Percentiles rank a stretch among this genome's conserved stretches.
These are phyloP conservation scores for Eilema caniola DNA, from an alignment of 2,888 invertebrate species.

Conservation along the genomic window DNA sequence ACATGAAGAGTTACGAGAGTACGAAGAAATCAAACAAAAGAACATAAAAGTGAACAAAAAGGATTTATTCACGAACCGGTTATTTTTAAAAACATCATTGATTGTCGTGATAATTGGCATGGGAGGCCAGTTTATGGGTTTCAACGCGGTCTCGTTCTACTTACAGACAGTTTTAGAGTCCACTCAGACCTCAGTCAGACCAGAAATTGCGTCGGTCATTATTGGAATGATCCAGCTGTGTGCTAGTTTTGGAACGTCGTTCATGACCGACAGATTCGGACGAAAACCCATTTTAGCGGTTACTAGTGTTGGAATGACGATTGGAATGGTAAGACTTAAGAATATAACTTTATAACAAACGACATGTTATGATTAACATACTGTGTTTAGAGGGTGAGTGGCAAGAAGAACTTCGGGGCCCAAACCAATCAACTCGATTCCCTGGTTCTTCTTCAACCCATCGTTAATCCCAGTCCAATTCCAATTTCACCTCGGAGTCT, in stretches of 20 bases:
- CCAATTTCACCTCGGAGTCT: no score
- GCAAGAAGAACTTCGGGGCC: no score
- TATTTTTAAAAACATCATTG: conserved; percentile 38
- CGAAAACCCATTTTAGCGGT: conserved; percentile 59
- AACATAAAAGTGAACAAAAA: conserved; percentile 34
- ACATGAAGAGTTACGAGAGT: conserved; percentile 67
- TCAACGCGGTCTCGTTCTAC: conserved; percentile 67
- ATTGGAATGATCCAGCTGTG: conserved; percentile 68
- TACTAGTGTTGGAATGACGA: conserved; percentile 52
- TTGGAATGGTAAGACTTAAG: conserved; percentile 61
- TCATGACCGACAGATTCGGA: conserved; percentile 62
- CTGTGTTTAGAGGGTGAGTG: no score
- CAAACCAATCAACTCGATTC: no score
- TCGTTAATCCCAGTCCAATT: no score
- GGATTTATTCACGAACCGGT: conserved; percentile 39
- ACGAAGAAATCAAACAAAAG: conserved; percentile 39
- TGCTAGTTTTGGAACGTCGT: conserved; percentile 61
- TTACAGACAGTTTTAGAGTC: conserved; percentile 70
- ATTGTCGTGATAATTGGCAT: conserved; percentile 31
- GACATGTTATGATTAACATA: no score
- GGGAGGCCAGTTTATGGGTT: conserved; percentile 60
- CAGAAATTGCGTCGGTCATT: conserved; percentile 66
- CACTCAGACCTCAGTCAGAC: conserved; percentile 63
- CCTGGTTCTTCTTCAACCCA: no score
- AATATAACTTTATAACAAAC: no score